Evolutionary conservation across 2,888 invertebrate species (phyloP).

Genomic region (Thalpophila matura): DNA sequence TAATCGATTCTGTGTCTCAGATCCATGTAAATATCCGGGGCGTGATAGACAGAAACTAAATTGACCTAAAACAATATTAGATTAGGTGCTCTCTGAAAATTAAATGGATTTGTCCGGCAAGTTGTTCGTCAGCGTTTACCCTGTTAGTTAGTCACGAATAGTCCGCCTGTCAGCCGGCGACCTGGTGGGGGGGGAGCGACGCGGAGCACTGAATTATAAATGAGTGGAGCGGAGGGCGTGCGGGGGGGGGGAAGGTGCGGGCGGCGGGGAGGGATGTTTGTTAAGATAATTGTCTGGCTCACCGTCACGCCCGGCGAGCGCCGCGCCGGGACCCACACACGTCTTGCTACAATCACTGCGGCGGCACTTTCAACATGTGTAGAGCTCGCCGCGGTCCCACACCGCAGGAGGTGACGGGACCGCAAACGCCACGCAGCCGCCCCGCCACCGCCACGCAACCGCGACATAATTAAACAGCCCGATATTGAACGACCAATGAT

Average conservation of each 20-base stretch:
- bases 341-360: not conserved
- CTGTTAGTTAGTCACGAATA: constrained; percentile 55
- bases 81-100: constrained; percentile 29
- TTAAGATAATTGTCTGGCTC: constrained; percentile 60
- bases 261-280: constrained; percentile 45
- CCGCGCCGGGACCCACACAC: not conserved
- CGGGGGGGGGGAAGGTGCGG: not conserved
- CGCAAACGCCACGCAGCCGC: not conserved
- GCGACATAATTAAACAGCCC: constrained; percentile 4
- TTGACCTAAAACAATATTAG: constrained; percentile 33
- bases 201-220: constrained; percentile 55
- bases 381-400: not conserved
- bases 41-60: constrained; percentile 31
- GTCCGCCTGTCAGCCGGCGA: constrained; percentile 31
- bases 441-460: not conserved
- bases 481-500: constrained; percentile 22
- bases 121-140: constrained; percentile 40
- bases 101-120: constrained; percentile 31
- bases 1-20: not conserved
- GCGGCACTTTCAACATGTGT: not conserved
- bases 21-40: constrained; percentile 12
- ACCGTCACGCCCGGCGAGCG: constrained; percentile 13
- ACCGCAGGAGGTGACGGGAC: not conserved
- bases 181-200: not conserved
- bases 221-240: constrained; percentile 29